A percentile compares a stretch with the other conserved stretches of the same genome.
phyloP scores from a whole-genome alignment of 2,113 vertebrate species.

The Ceratotherium simum region DNA sequence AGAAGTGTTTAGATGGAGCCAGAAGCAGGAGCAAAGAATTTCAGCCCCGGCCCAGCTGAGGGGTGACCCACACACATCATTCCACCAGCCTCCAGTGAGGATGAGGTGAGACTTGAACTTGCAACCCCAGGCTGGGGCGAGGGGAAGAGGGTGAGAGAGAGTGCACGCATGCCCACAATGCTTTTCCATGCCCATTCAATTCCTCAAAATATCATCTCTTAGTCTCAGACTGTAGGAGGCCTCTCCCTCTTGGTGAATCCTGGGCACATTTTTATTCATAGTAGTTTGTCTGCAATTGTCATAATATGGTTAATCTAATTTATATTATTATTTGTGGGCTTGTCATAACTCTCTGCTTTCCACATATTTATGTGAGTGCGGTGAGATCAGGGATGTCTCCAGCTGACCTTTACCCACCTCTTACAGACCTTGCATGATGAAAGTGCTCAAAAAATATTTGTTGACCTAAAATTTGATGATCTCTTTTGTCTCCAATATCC shows the following conservation, averaged over 20 bases:
- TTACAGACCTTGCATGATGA: not conserved
- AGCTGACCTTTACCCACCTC: not conserved
- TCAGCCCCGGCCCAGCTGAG: not conserved
- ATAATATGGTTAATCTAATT: not conserved
- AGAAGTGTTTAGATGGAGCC: not conserved
- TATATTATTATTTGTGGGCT: not conserved
- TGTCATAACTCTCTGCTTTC: not conserved
- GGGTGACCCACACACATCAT: not conserved
- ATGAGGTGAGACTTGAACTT: not conserved
- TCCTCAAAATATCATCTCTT: not conserved
- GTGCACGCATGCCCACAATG: fast-evolving
- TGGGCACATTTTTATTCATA: not conserved
- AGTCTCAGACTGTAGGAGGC: not conserved
- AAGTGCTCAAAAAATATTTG: not conserved
- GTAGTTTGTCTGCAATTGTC: not conserved
- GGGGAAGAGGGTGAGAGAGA: not conserved
- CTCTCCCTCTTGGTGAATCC: not conserved
- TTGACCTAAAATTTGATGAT: not conserved
- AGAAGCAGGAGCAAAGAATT: not conserved
- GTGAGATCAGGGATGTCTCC: not conserved
- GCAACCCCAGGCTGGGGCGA: too few relatives aligned
- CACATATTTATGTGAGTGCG: not conserved
- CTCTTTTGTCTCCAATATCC: not conserved
- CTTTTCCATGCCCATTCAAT: not conserved
- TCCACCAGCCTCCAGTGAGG: not conserved